Evolutionary conservation across 2,797 vertebrate genomes (phyloP).

Genomic region (Protosalanx chinensis): DNA sequence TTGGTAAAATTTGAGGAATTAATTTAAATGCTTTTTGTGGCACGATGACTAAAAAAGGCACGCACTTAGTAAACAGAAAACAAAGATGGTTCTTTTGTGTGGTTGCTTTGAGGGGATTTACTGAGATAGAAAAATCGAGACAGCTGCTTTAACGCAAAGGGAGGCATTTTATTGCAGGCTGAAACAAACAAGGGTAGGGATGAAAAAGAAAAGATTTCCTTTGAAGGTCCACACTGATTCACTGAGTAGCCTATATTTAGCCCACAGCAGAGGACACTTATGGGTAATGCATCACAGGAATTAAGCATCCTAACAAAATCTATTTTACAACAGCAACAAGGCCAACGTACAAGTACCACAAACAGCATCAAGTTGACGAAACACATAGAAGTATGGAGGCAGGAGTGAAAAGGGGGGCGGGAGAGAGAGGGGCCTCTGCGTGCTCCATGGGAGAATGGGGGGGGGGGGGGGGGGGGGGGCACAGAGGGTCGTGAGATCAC

Average conservation of each 20-base stretch:
- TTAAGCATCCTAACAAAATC: too few species aligned
- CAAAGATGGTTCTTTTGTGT: constrained; percentile 53
- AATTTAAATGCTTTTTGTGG: constrained; percentile 50
- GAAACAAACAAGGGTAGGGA: constrained; percentile 39
- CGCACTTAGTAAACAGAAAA: constrained; percentile 46
- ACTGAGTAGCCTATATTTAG: neutral
- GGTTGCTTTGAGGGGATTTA: constrained; percentile 60
- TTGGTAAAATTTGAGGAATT: constrained; percentile 53
- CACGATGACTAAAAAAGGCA: constrained; percentile 54
- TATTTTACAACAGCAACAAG: neutral
- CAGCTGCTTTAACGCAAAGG: constrained; percentile 53
- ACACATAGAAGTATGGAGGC: neutral
- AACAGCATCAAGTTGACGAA: neutral
- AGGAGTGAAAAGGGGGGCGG: neutral
- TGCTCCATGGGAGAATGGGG: constrained; percentile 9
- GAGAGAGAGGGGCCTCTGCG: constrained; percentile 12
- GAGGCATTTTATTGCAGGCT: constrained; percentile 49
- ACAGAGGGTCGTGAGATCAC: constrained; percentile 62
- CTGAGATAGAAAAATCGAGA: constrained; percentile 62
- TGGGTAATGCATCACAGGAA: too few species aligned
- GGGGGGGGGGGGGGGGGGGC: constrained; percentile 51
- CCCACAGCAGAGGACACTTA: too few species aligned
- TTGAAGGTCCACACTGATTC: neutral
- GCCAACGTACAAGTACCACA: neutral
- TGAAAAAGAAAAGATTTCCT: constrained; percentile 13